Percentiles rank a stretch among this genome's conserved stretches.
These are phyloP conservation scores for Cacatua alba DNA, from an alignment of 2,113 vertebrate species.

Conservation along the genomic window DNA sequence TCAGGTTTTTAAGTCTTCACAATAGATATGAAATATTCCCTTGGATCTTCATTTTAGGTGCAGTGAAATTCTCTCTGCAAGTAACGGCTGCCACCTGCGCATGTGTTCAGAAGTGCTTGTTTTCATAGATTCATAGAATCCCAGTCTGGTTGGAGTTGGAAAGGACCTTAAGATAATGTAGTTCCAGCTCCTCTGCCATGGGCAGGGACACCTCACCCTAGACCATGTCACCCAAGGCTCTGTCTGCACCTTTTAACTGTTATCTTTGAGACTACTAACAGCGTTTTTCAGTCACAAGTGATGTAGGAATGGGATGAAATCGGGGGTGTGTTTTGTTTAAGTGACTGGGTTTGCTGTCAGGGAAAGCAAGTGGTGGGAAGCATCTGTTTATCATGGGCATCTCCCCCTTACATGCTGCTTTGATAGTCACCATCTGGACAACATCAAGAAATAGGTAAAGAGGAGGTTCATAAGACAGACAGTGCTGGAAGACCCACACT, in stretches of 20 bases:
- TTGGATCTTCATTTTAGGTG: background rate
- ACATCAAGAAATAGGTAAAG: background rate
- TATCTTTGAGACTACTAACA: background rate
- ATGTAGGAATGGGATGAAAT: background rate
- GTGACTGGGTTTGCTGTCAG: background rate
- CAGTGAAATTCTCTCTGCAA: background rate
- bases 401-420: background rate
- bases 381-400: background rate
- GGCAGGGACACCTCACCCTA: background rate
- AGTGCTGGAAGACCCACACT: background rate
- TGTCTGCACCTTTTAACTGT: background rate
- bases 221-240: background rate
- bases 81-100: background rate
- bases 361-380: background rate
- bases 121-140: background rate
- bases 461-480: background rate
- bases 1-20: background rate
- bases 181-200: background rate
- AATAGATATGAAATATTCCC: background rate
- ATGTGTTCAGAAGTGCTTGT: background rate
- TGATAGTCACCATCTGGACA: background rate
- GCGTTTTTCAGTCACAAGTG: background rate
- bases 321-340: background rate
- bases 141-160: background rate
- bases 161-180: background rate